phyloP scores from a whole-genome alignment of 2,113 vertebrate species.

The Sinocyclocheilus anophthalmus region DNA sequence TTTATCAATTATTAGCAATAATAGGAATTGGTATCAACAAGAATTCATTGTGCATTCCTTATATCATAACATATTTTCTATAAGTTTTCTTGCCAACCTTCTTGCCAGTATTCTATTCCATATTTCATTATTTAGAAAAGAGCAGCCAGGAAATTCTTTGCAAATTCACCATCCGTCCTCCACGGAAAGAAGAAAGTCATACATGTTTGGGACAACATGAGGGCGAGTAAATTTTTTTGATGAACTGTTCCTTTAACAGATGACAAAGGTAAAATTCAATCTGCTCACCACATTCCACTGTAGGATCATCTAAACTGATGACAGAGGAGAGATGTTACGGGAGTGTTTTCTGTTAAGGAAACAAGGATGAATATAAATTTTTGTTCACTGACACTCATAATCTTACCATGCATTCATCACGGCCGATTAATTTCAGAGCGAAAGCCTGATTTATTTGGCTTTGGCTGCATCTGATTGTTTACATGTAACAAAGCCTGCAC shows the following conservation, averaged over 20 bases:
- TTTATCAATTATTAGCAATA: background rate
- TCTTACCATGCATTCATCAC: slow-evolving; percentile 33
- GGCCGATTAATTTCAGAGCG: slow-evolving; percentile 1
- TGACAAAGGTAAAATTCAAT: background rate
- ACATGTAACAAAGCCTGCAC: slow-evolving; percentile 27
- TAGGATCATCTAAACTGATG: slow-evolving; percentile 24
- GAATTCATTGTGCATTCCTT: background rate
- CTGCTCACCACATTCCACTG: slow-evolving; percentile 16
- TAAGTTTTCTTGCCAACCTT: background rate
- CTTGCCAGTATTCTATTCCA: background rate
- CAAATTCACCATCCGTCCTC: background rate
- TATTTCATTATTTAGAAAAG: background rate
- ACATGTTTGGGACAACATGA: background rate
- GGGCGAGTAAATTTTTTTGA: background rate
- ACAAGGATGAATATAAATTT: slow-evolving; percentile 36
- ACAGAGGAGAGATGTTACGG: slow-evolving; percentile 18
- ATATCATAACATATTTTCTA: too few relatives aligned
- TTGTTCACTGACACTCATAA: slow-evolving; percentile 38
- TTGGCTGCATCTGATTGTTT: slow-evolving; percentile 31
- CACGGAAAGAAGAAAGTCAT: background rate
- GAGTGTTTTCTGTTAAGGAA: slow-evolving; percentile 30
- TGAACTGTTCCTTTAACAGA: slow-evolving; percentile 5
- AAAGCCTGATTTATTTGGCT: slow-evolving; percentile 34
- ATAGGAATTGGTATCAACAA: background rate
- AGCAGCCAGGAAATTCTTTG: background rate